phyloP scores from a whole-genome alignment of 2,888 invertebrate species.

The Agonopterix alstromeriana region DNA sequence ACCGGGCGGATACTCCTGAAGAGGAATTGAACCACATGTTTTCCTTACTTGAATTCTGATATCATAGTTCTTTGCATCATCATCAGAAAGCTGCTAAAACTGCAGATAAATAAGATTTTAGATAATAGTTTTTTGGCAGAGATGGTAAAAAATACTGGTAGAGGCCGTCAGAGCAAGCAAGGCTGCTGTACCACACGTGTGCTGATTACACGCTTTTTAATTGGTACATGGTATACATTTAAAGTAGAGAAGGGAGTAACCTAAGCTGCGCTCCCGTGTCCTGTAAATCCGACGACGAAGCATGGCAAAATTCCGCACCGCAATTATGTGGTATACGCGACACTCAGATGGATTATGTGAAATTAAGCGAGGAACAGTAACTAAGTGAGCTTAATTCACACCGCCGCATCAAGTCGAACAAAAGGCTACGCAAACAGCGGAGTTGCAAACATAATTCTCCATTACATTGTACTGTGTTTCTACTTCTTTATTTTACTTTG shows the following conservation, averaged over 20 bases:
- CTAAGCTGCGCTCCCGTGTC: not conserved
- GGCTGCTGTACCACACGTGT: too few relatives aligned
- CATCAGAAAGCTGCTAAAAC: too few relatives aligned
- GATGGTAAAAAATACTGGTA: too few relatives aligned
- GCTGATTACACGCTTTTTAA: too few relatives aligned
- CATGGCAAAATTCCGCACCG: slow-evolving; percentile 55
- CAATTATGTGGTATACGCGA: slow-evolving; percentile 59
- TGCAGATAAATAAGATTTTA: too few relatives aligned
- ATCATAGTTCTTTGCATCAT: too few relatives aligned
- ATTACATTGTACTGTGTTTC: slow-evolving; percentile 5
- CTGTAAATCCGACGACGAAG: slow-evolving; percentile 20
- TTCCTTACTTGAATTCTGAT: too few relatives aligned
- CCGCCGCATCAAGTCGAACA: slow-evolving; percentile 25
- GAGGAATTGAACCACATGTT: too few relatives aligned
- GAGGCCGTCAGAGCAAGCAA: too few relatives aligned
- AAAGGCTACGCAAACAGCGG: slow-evolving; percentile 17
- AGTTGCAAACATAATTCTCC: slow-evolving; percentile 12
- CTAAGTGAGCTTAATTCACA: slow-evolving; percentile 58
- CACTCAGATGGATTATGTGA: slow-evolving; percentile 66
- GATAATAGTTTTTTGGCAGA: too few relatives aligned
- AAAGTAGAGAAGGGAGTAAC: not conserved
- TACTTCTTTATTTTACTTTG: slow-evolving; percentile 3
- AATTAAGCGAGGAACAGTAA: slow-evolving; percentile 57
- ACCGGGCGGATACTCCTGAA: too few relatives aligned
- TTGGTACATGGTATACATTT: too few relatives aligned